These are phyloP conservation scores for Catostomus latipinnis DNA, from an alignment of 2,797 vertebrate genomes.

Conservation along the genomic window DNA sequence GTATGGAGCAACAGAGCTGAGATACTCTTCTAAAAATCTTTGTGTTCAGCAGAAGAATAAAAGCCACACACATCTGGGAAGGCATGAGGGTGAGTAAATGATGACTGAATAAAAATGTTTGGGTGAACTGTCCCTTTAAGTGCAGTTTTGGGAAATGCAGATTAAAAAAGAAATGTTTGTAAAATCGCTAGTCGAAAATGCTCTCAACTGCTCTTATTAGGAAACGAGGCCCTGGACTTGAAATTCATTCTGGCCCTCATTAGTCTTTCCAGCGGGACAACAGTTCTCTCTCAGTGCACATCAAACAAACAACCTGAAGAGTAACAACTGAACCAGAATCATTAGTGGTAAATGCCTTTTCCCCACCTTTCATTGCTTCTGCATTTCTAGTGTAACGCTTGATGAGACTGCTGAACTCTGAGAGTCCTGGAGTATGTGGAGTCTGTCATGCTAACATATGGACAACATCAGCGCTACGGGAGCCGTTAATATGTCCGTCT, in stretches of 20 bases:
- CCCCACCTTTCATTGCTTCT: background rate
- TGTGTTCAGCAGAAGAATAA: too few species aligned
- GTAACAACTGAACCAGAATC: background rate
- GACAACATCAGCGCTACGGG: slow-evolving; percentile 77
- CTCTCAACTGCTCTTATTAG: too few species aligned
- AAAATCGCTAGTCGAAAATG: background rate
- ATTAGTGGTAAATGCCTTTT: slow-evolving; percentile 13
- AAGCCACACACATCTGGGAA: too few species aligned
- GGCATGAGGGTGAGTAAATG: too few species aligned
- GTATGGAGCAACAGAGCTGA: too few species aligned
- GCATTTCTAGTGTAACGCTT: slow-evolving; percentile 20
- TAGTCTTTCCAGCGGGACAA: too few species aligned
- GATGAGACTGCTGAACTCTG: slow-evolving; percentile 37
- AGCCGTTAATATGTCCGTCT: slow-evolving; percentile 77
- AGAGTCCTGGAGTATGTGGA: slow-evolving; percentile 51
- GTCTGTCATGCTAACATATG: slow-evolving; percentile 75
- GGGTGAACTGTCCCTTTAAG: too few species aligned
- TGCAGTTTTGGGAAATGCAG: too few species aligned
- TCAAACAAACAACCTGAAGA: background rate
- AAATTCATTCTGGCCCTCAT: background rate
- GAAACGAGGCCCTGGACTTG: background rate
- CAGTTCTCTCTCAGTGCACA: background rate
- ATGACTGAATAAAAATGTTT: too few species aligned
- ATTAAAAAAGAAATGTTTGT: too few species aligned
- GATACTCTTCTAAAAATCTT: too few species aligned